Conservation (phyloP, 2,888 invertebrate species). For the Busseola fusca region DNA sequence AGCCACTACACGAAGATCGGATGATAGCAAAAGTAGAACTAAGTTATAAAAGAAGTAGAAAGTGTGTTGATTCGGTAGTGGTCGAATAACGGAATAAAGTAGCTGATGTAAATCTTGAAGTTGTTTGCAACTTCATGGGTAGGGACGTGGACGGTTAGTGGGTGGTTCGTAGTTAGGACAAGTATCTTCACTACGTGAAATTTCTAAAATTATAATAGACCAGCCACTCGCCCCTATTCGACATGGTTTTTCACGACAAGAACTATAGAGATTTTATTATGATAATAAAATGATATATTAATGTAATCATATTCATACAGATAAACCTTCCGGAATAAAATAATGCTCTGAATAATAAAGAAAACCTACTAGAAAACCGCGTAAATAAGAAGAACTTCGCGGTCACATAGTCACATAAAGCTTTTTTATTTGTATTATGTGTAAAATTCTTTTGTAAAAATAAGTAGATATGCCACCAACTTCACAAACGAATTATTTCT, state of each 20-base stretch:
- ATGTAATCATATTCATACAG: neutral
- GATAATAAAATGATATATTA: too few relatives aligned
- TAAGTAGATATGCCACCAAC: neutral
- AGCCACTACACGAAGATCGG: conserved; percentile 28
- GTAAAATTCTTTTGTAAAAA: neutral
- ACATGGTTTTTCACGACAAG: neutral
- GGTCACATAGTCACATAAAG: neutral
- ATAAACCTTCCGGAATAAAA: neutral
- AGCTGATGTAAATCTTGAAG: neutral
- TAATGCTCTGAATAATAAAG: neutral
- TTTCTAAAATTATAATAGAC: neutral
- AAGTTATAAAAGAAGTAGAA: neutral
- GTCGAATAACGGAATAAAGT: neutral
- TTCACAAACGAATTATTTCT: neutral
- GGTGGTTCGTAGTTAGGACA: too few relatives aligned
- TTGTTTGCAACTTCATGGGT: neutral
- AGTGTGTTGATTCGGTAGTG: conserved; percentile 4
- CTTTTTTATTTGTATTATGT: neutral
- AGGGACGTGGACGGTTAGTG: too few relatives aligned
- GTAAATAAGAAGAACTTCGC: neutral
- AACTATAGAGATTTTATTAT: neutral
- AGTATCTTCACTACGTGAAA: too few relatives aligned
- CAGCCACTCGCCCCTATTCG: neutral
- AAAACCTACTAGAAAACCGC: neutral
- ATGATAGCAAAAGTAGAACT: conserved; percentile 32